phyloP scores from a whole-genome alignment of 2,888 invertebrate genomes.

The Exocentrus adspersus region DNA sequence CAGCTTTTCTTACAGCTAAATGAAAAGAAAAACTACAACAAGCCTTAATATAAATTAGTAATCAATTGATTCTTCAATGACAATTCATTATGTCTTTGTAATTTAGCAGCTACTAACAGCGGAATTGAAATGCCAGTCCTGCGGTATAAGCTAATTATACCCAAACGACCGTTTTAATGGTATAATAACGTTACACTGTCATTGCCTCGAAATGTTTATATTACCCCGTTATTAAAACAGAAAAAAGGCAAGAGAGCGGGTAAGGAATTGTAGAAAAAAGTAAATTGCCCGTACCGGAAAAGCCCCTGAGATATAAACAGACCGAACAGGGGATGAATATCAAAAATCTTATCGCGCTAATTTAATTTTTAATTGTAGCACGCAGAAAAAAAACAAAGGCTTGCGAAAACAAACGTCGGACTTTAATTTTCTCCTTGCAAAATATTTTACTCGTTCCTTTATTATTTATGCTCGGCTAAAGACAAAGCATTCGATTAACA shows the following conservation, averaged over 20 bases:
- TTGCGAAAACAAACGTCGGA: constrained; percentile 14
- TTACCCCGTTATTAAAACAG: constrained; percentile 13
- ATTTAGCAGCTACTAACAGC: too few species aligned
- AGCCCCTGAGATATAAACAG: constrained; percentile 6
- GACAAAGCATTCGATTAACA: constrained; percentile 53
- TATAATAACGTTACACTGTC: not conserved
- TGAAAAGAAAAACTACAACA: too few species aligned
- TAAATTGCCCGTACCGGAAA: constrained; percentile 5
- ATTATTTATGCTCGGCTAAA: constrained; percentile 46
- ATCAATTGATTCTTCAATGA: too few species aligned
- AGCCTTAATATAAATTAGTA: too few species aligned
- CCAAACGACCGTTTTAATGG: not conserved
- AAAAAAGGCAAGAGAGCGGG: not conserved
- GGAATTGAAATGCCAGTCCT: too few species aligned
- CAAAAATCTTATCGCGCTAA: constrained; percentile 25
- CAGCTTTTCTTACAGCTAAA: too few species aligned
- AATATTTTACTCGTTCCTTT: constrained; percentile 44
- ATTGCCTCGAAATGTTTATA: constrained; percentile 7
- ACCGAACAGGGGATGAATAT: constrained; percentile 16
- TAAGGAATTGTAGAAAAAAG: constrained; percentile 8
- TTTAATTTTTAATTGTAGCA: constrained; percentile 26
- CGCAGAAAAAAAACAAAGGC: constrained; percentile 15
- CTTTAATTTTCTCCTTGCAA: constrained; percentile 35
- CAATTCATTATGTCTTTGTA: too few species aligned
- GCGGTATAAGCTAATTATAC: too few species aligned